Evolutionary conservation across 2,888 invertebrate genomes (phyloP), one percentile per base, ranked within the genome.

Genomic region (Bugula neritina): DNA sequence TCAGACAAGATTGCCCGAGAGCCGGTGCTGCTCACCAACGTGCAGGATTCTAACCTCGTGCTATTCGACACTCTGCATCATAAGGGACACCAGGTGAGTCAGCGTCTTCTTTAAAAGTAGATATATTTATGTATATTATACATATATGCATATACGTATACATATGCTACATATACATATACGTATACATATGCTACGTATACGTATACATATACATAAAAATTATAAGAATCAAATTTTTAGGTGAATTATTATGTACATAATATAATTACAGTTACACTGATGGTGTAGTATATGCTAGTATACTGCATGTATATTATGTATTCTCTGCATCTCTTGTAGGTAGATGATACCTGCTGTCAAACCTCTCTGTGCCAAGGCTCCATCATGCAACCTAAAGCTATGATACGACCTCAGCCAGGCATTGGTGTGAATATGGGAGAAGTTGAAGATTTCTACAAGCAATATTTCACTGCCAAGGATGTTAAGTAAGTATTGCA

Each of bases 101-200:
- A n/a, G n/a, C n/a, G n/a, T n/a, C n/a, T n/a, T n/a, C n/a, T n/a
- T n/a, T n/a, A n/a, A n/a, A n/a, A n/a, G n/a, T n/a, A n/a, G n/a
- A n/a, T n/a, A n/a, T n/a, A n/a, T n/a, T n/a, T n/a, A n/a, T n/a
- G n/a, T n/a, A n/a, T n/a, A n/a, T n/a, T n/a, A n/a, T n/a, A n/a
- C n/a, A n/a, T n/a, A n/a, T n/a, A n/a, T n/a, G n/a, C n/a, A n/a
- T n/a, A n/a, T n/a, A n/a, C n/a, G n/a, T n/a, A n/a, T n/a, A n/a
- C n/a, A n/a, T n/a, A n/a, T n/a, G n/a, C 17, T 43, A 43, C 43
- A 43, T 43, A 17, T 25, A 58, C 27, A 58, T 25, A 31, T 69
- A 23, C 69, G 54, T 34, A n/a, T 72, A 23, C 69, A 72, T n/a
- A 25, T 54, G n/a, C 54, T 72, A 57, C 69, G 69, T 55, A 69